These are phyloP conservation scores for Limnephilus lunatus DNA, from an alignment of 2,888 invertebrate genomes.

Conservation along the genomic window DNA sequence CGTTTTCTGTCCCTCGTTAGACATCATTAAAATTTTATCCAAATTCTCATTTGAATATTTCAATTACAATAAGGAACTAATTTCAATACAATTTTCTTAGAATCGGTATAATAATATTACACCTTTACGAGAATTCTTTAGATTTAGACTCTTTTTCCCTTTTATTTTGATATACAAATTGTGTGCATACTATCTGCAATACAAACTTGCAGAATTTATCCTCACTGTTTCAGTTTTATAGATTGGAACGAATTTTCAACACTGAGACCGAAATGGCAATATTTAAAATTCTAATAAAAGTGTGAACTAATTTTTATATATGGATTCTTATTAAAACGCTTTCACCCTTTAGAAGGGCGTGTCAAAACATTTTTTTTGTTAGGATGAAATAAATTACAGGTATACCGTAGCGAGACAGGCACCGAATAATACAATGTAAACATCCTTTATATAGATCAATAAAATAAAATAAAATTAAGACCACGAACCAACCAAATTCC, in stretches of 20 bases:
- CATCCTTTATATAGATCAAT: too few species aligned
- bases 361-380: too few species aligned
- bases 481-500: too few species aligned
- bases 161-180: background rate
- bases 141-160: background rate
- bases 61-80: slow-evolving; percentile 19
- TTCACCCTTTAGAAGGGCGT: too few species aligned
- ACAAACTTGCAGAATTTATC: background rate
- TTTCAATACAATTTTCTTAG: background rate
- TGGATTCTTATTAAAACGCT: too few species aligned
- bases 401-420: too few species aligned
- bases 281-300: too few species aligned
- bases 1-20: slow-evolving; percentile 33
- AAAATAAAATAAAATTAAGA: too few species aligned
- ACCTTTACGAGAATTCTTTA: background rate
- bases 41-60: slow-evolving; percentile 37
- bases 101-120: background rate
- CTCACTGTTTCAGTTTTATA: background rate
- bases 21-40: slow-evolving; percentile 36
- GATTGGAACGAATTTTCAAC: background rate
- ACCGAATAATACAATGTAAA: too few species aligned
- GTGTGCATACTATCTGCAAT: background rate
- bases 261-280: background rate
- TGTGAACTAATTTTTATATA: background rate
- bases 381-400: background rate